Evolutionary conservation across 1,140 invertebrate species (phyloP).

Genomic region (Zaprionus lachaisei): DNA sequence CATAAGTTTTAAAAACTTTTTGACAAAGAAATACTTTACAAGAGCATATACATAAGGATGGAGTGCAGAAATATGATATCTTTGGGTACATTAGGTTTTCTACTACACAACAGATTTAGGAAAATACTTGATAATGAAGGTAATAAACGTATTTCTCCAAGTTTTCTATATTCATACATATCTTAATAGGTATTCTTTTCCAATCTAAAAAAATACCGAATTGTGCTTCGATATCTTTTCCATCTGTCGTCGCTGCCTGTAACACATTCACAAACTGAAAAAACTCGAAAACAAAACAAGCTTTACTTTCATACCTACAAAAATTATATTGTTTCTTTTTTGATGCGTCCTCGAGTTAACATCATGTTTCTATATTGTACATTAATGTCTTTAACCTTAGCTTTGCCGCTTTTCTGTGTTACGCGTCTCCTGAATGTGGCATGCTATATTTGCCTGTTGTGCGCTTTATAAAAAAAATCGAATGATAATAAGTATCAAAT

Average conservation of each 20-base stretch:
- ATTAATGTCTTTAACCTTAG: constrained; percentile 30
- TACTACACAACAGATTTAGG: neutral
- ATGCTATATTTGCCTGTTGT: constrained; percentile 57
- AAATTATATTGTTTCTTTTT: constrained; percentile 14
- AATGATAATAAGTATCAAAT: constrained; percentile 27
- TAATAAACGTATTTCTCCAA: neutral
- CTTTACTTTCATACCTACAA: neutral
- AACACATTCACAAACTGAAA: constrained; percentile 21
- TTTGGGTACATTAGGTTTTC: neutral
- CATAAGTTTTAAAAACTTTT: neutral
- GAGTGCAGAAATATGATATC: neutral
- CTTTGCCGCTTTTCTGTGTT: constrained; percentile 54
- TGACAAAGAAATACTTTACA: constrained; percentile 32
- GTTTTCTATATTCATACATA: neutral
- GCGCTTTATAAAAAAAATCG: constrained; percentile 56
- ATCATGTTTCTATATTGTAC: constrained; percentile 9
- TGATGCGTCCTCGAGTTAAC: constrained; percentile 17
- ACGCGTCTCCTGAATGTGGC: constrained; percentile 65
- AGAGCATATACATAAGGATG: neutral
- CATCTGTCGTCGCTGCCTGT: constrained; percentile 45
- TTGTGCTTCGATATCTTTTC: constrained; percentile 6
- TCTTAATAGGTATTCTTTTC: neutral
- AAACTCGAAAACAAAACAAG: constrained; percentile 13
- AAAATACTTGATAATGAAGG: neutral
- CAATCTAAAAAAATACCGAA: neutral